Percentiles rank a stretch among this genome's conserved stretches.
Conservation (phyloP, 2,113 vertebrate genomes). For the Chiloscyllium plagiosum region DNA sequence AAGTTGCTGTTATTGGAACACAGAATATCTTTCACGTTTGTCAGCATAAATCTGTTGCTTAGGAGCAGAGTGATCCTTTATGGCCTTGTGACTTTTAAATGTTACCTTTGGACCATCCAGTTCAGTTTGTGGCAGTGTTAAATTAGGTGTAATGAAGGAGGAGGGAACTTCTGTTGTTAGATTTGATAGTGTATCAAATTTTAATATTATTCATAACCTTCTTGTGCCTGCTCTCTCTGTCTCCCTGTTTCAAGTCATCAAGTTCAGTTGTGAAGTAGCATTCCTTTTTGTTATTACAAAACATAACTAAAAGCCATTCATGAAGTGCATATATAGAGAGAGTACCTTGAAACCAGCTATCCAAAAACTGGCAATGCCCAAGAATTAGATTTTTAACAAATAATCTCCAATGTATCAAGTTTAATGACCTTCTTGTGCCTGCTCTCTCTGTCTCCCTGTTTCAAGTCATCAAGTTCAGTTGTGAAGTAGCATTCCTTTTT, state of each 20-base stretch:
- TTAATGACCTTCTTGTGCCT: not conserved
- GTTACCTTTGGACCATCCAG: not conserved
- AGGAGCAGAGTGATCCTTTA: not conserved
- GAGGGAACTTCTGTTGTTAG: not conserved
- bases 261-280: not conserved
- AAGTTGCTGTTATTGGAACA: not conserved
- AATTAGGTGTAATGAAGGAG: not conserved
- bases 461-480: not conserved
- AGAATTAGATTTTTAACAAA: no score
- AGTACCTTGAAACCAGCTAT: no score
- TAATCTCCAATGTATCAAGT: no score
- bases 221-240: not conserved
- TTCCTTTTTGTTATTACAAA: no score
- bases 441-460: not conserved
- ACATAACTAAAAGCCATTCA: not conserved
- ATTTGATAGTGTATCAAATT: not conserved
- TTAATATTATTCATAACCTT: not conserved
- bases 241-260: not conserved
- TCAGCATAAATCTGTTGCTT: not conserved
- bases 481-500: no score
- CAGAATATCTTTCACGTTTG: not conserved
- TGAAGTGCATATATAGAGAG: not conserved
- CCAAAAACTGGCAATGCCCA: no score
- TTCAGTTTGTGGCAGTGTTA: not conserved
- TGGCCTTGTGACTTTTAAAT: not conserved